Percentiles rank a stretch among this genome's conserved stretches.
Evolutionary conservation across 1,140 invertebrate genomes (phyloP).

Genomic region (Triops cancriformis): DNA sequence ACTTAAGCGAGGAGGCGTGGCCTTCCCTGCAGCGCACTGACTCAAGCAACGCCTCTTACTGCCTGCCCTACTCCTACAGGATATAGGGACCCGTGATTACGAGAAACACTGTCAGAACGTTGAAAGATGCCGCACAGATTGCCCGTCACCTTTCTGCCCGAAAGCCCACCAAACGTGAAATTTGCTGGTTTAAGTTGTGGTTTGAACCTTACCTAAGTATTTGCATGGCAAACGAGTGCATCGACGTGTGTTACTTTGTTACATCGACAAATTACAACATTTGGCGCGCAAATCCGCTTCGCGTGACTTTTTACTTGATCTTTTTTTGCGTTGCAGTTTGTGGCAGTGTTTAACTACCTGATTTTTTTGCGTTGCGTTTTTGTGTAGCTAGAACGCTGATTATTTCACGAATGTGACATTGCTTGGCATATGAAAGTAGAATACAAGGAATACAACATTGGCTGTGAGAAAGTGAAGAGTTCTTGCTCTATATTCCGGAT

Average conservation of each 20-base stretch:
- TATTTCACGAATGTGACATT: background rate
- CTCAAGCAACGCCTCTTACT: background rate
- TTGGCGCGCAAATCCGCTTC: too few relatives aligned
- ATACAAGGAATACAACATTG: background rate
- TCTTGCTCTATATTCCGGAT: background rate
- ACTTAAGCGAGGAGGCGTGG: background rate
- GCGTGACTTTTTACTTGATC: too few relatives aligned
- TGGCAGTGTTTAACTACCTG: too few relatives aligned
- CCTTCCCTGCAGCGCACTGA: slow-evolving; percentile 9
- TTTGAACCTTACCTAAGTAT: background rate
- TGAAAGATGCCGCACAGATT: slow-evolving; percentile 6
- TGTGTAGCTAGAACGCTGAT: background rate
- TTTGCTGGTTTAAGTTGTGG: background rate
- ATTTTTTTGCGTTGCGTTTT: too few relatives aligned
- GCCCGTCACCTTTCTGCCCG: background rate
- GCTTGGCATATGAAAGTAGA: background rate
- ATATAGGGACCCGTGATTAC: background rate
- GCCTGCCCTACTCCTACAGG: background rate
- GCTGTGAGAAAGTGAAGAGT: background rate
- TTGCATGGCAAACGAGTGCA: background rate
- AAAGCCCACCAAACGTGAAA: background rate
- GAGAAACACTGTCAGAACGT: background rate
- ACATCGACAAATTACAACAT: background rate
- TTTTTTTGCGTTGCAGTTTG: too few relatives aligned
- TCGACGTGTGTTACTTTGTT: background rate